These are phyloP conservation scores for Melanocharis versteri DNA, from an alignment of 2,113 vertebrate species.

Conservation along the genomic window DNA sequence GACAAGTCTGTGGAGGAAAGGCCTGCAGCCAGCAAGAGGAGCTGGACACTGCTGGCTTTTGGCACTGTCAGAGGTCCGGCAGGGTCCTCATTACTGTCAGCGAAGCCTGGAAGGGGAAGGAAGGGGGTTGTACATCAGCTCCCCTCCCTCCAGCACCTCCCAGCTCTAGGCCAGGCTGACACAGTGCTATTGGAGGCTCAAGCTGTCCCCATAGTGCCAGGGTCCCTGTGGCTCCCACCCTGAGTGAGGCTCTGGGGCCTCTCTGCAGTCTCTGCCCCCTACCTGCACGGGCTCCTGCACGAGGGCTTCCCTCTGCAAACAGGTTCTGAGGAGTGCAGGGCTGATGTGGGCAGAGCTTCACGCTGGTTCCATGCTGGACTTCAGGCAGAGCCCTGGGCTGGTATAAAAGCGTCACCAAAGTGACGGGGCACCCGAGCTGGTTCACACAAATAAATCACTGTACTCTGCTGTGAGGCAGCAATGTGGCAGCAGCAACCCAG, in stretches of 20 bases:
- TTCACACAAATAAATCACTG: no score
- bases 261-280: neutral
- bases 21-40: neutral
- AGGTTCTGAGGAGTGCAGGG: neutral
- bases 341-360: neutral
- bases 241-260: accelerated
- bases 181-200: neutral
- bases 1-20: neutral
- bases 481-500: neutral
- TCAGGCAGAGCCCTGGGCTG: neutral
- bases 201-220: neutral
- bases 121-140: neutral
- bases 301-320: neutral
- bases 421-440: neutral
- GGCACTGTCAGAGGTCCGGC: neutral
- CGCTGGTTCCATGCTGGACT: accelerated
- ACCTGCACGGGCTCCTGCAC: accelerated
- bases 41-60: neutral
- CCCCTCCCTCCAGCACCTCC: neutral
- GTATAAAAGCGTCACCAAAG: neutral
- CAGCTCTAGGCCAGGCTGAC: neutral
- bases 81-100: neutral
- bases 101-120: neutral
- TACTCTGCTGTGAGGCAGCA: neutral
- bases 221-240: neutral